Base-by-base conservation (phyloP, 1,140 invertebrate genomes). In the Caenorhabditis briggsae region DNA sequence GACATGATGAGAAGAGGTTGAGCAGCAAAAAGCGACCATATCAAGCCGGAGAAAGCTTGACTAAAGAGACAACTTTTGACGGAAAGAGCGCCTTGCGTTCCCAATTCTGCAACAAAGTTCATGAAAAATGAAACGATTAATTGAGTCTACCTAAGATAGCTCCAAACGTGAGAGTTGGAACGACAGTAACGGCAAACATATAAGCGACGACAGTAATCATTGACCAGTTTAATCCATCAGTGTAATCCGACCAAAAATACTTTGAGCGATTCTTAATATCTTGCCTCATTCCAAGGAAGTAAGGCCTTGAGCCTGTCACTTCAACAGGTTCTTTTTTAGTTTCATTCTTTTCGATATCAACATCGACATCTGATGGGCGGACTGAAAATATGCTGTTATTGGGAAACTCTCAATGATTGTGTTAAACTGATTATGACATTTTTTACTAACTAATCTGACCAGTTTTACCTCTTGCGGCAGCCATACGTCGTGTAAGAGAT, bases 1-100 rank as follows among this genome's bases (percentile, higher is more conserved):
- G 97, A 97, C 65, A 99, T 94, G 90, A 99, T 97, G 61, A 97
- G 98, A 20, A 99, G 93, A 6, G 98, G 98, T 93, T 99, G 98
- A 9, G 97, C 97, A 89, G 96, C 96, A 94, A 98, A 99, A 58
- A 99, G 95, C 16, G 96, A 97, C 93, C 98, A 99, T 43, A 96
- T 94, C 89, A 78, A 6, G 53, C 70, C 70, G 0, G 70, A 78
- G 7, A 78, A 41, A 11, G 46, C 70, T 41, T 78, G 70, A 78
- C 70, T 78, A 0, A 78, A 3, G 0, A 78, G 46, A 78, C 70
- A 78, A 11, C 53, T 33, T 53, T 78, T 50, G 12, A 78, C 70
- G 11, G 46, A 33, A 2, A 78, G 33, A 18, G 50, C 11, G 0
- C 43, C 46, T 12, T 8, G 5, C 12, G 70, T 78, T 23, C 70